These are phyloP conservation scores for Amphipyra berbera DNA, from an alignment of 2,888 invertebrate genomes.

Conservation along the genomic window DNA sequence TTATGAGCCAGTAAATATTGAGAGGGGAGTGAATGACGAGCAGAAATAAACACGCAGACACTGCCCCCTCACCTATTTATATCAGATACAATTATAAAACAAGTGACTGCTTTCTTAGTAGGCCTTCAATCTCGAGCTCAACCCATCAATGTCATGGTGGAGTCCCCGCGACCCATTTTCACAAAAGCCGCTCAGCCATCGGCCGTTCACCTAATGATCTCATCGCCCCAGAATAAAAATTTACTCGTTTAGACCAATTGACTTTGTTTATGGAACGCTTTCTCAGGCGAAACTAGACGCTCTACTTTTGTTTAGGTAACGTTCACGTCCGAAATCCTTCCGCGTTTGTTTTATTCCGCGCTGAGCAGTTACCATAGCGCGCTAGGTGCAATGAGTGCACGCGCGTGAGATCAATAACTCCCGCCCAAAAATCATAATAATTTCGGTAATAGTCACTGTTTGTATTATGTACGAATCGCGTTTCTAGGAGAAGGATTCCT, in stretches of 20 bases:
- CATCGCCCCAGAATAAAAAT: constrained; percentile 86
- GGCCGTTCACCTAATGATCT: constrained; percentile 88
- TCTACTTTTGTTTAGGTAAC: constrained; percentile 75
- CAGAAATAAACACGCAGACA: constrained; percentile 35
- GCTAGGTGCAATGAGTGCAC: constrained; percentile 9
- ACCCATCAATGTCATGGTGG: constrained; percentile 81
- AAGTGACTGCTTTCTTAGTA: constrained; percentile 46
- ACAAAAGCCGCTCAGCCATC: constrained; percentile 67
- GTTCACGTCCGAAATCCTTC: constrained; percentile 68
- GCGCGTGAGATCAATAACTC: constrained; percentile 32
- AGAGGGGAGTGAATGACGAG: background rate
- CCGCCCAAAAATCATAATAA: constrained; percentile 17
- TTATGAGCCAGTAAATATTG: constrained; percentile 22
- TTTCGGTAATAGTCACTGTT: constrained; percentile 3
- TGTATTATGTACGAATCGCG: background rate
- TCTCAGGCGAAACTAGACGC: constrained; percentile 79
- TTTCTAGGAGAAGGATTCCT: too few species aligned
- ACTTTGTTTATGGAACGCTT: constrained; percentile 84
- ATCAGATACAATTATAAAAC: constrained; percentile 40
- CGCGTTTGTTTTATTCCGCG: constrained; percentile 46
- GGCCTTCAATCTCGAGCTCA: constrained; percentile 39
- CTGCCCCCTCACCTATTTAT: constrained; percentile 12
- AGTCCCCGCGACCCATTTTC: constrained; percentile 82
- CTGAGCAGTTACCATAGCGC: constrained; percentile 18
- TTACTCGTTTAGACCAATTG: constrained; percentile 85